phyloP scores from a whole-genome alignment of 2,113 vertebrate species.

The Aplodontia rufa region DNA sequence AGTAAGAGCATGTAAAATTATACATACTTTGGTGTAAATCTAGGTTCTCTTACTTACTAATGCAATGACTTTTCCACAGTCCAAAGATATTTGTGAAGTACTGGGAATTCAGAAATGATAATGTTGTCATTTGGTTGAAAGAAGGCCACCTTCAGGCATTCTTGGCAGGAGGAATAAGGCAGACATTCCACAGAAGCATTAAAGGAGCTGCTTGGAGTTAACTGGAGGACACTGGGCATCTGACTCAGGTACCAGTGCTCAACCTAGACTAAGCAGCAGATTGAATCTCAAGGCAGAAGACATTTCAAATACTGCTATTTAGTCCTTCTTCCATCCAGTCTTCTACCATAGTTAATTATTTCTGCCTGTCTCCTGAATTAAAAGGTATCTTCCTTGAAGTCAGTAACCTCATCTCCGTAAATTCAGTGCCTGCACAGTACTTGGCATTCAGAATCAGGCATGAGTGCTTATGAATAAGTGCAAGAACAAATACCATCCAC shows the following conservation, averaged over 20 bases:
- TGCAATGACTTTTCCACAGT: not conserved
- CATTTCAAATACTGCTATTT: slow-evolving; percentile 38
- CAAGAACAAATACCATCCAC: not conserved
- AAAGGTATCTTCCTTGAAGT: slow-evolving; percentile 43
- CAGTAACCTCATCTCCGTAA: slow-evolving; percentile 60
- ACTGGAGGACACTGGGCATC: not conserved
- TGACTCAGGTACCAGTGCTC: not conserved
- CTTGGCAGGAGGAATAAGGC: not conserved
- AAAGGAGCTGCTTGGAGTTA: not conserved
- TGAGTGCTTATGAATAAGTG: not conserved
- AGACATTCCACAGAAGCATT: not conserved
- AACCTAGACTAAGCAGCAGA: not conserved
- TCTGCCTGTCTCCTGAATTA: slow-evolving; percentile 44
- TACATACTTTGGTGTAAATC: not conserved
- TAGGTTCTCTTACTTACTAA: not conserved
- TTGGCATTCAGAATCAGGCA: slow-evolving; percentile 4
- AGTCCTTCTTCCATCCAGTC: not conserved
- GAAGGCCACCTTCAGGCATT: not conserved
- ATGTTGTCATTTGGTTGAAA: slow-evolving; percentile 30
- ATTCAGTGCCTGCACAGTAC: not conserved
- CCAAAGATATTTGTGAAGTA: not conserved
- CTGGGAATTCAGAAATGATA: not conserved
- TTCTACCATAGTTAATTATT: slow-evolving; percentile 50
- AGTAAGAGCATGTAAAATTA: not conserved
- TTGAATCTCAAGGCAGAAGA: slow-evolving; percentile 31